Evolutionary conservation across 2,888 invertebrate species (phyloP), one percentile per base, ranked within the genome.

Genomic region (Balanococcus diminutus): DNA sequence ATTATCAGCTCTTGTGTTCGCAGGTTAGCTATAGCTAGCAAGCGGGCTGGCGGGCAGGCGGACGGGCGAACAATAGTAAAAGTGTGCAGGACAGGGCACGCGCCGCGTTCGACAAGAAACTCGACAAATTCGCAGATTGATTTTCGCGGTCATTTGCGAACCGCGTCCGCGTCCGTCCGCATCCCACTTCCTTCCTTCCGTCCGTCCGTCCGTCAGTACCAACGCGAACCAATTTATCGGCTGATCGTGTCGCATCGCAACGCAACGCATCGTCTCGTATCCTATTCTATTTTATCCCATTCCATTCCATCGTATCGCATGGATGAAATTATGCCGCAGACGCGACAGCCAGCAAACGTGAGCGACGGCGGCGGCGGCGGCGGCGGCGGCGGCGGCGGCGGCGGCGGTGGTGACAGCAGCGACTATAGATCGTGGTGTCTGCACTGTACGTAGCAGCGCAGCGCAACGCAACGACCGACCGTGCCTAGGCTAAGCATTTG

Each of bases 141-240:
- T 46, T 82, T 75, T 84, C 75, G 67, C 67, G 84, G 84, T 84
- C 84, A 84, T 75, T 67, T 67, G 32, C 46, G 42, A 14, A 14
- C 42, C 11, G 42, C 14, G n/a, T 5, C 39, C 39, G n/a, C 25
- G 28, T n/a, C n/a, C n/a, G n/a, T 46, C 46, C 46, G 46, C 14
- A 46, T 36, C 8, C 4, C 36, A 8, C 36, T 36, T n/a, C n/a
- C n/a, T n/a, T n/a, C n/a, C n/a, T n/a, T n/a, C n/a, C n/a, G n/a
- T n/a, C n/a, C n/a, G n/a, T n/a, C n/a, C n/a, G n/a, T n/a, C n/a
- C n/a, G n/a, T n/a, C n/a, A n/a, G n/a, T 3, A 36, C 8, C 4
- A 36, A 36, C 3, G 8, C 8, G 3, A 3, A 36, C 36, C 36
- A 36, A 3, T 5, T 46, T n/a, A 46, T 46, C n/a, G 46, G n/a